Evolutionary conservation across 2,888 invertebrate species (phyloP), one percentile per base, ranked within the genome.

Genomic region (Synergus itoensis): DNA sequence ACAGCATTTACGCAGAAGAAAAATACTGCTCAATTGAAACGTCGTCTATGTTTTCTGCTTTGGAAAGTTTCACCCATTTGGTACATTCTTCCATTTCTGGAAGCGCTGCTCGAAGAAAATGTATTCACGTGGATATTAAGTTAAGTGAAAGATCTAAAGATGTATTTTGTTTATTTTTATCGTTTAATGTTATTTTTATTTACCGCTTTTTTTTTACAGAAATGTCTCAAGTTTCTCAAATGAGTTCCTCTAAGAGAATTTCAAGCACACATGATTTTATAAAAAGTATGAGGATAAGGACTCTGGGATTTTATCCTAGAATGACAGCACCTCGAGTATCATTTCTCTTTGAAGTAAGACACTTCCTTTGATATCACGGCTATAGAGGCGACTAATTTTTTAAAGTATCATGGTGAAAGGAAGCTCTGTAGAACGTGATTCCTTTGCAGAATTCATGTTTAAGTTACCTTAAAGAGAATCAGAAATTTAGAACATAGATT

Each of bases 21-120:
- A 73, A 73, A 73, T 57, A 73, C 53, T 57, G 12, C 12, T 73
- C 53, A 73, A 57, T 73, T 73, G 73, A 57, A 73, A 73, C 48
- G 53, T 73, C 53, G 73, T n/a, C 53, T 73, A 53, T 53, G 48
- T 73, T 57, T n/a, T 57, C 53, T 57, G 53, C 12, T 73, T 57
- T 73, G n/a, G 73, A 53, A 57, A 40, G 53, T 73, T 73, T 18
- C 0, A 48, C 48, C 16, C 28, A 8, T 69, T 69, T 12, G 28
- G 7, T 18, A 28, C 62, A 62, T 28, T 62, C 12, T 14, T 21
- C 28, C 4, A 1, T 62, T 28, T 28, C 4, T 28, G 14, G 28
- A 28, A 28, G 4, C 8, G 18, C 4, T 57, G 18, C 18, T 57
- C 3, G 9, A 18, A 18, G 1, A 18, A 57, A 9, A n/a, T 8